phyloP scores from a whole-genome alignment of 1,140 invertebrate genomes.

The Neodiprion fabricii region DNA sequence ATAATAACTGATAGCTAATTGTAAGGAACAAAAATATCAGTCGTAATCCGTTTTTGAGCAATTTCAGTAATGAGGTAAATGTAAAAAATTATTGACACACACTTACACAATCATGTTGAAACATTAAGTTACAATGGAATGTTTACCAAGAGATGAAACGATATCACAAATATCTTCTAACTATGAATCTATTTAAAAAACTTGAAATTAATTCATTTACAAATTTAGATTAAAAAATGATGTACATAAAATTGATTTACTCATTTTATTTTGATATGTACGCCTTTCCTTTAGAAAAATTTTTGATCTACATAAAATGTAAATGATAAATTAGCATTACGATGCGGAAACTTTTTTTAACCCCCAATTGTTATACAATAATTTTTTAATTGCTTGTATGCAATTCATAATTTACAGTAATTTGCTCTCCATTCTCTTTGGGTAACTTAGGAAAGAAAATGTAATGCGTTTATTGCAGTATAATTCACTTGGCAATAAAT shows the following conservation, averaged over 20 bases:
- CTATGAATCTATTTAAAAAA: neutral
- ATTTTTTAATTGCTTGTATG: neutral
- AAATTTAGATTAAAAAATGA: neutral
- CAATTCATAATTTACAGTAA: too few species aligned
- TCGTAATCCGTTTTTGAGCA: neutral
- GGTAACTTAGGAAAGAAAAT: too few species aligned
- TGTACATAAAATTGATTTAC: neutral
- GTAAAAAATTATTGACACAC: neutral
- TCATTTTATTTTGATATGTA: neutral
- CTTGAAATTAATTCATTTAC: neutral
- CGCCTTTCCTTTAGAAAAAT: neutral
- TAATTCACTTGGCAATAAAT: too few species aligned
- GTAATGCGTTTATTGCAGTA: too few species aligned
- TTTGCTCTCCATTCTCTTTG: too few species aligned
- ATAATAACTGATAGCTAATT: neutral
- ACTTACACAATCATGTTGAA: neutral
- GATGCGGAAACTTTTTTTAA: neutral
- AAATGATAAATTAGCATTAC: neutral
- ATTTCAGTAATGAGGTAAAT: neutral
- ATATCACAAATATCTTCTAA: neutral
- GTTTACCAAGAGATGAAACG: neutral
- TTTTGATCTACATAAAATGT: neutral
- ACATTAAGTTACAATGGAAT: neutral
- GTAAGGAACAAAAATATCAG: conserved; percentile 3
- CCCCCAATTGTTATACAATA: neutral